Evolutionary conservation across 2,888 invertebrate species (phyloP).

Genomic region (Melanophora roralis): DNA sequence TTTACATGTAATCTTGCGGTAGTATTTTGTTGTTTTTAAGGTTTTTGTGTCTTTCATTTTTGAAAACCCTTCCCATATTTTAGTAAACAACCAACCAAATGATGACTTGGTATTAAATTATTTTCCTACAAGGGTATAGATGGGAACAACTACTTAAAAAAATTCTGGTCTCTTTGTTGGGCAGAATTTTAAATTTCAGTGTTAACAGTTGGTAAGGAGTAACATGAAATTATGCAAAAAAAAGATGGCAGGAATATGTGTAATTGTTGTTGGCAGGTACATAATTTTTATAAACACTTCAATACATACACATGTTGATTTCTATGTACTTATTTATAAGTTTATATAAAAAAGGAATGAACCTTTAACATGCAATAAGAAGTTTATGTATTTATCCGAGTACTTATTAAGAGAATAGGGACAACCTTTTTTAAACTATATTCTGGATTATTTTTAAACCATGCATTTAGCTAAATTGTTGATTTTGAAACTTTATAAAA

Average conservation of each 20-base stretch:
- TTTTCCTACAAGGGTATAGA: not conserved
- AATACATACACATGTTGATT: no score
- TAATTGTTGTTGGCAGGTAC: no score
- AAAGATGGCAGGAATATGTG: no score
- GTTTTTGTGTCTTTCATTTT: not conserved
- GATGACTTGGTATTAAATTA: conserved; percentile 32
- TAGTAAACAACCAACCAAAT: conserved; percentile 27
- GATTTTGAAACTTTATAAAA: not conserved
- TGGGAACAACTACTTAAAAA: not conserved
- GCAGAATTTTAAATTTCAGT: not conserved
- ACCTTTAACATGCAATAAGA: not conserved
- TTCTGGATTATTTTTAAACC: not conserved
- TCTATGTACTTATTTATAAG: no score
- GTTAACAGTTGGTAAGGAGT: not conserved
- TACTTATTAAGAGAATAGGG: not conserved
- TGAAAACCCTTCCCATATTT: conserved; percentile 37
- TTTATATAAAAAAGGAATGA: conserved; percentile 10
- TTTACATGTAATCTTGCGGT: conserved; percentile 6
- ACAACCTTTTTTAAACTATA: not conserved
- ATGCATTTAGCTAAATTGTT: not conserved
- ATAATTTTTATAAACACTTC: no score
- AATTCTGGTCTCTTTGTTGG: conserved; percentile 29
- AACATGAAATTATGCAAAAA: not conserved
- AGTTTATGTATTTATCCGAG: not conserved
- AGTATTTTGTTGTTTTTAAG: conserved; percentile 3